These are phyloP conservation scores for Hemicrepidius hirtus DNA, from an alignment of 2,888 invertebrate species.

Conservation along the genomic window DNA sequence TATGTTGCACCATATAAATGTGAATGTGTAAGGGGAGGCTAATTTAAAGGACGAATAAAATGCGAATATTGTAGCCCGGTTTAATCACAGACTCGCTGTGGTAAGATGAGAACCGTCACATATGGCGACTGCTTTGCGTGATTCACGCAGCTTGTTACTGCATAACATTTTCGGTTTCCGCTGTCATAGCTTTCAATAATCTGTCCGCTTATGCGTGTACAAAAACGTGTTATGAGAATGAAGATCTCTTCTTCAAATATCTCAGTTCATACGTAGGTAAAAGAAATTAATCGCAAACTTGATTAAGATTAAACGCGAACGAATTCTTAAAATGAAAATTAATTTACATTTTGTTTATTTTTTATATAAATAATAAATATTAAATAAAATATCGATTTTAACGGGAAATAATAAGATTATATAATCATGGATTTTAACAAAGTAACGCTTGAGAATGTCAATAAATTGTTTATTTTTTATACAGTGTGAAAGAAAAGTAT, in stretches of 20 bases:
- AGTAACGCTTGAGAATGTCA: too few species aligned
- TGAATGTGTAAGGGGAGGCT: constrained; percentile 24
- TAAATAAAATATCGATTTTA: too few species aligned
- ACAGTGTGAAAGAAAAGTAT: too few species aligned
- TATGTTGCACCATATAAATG: constrained; percentile 20
- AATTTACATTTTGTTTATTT: too few species aligned
- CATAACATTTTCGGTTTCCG: constrained; percentile 28
- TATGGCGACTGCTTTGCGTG: constrained; percentile 34
- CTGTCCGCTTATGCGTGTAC: constrained; percentile 13
- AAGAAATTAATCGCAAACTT: neutral
- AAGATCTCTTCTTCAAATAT: neutral
- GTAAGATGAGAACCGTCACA: constrained; percentile 36
- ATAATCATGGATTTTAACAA: too few species aligned
- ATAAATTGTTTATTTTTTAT: too few species aligned
- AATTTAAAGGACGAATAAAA: constrained; percentile 29
- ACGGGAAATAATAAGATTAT: too few species aligned
- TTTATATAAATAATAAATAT: too few species aligned
- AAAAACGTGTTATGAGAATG: neutral
- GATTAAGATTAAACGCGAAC: neutral
- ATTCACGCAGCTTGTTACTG: constrained; percentile 37
- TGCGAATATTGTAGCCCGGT: constrained; percentile 10
- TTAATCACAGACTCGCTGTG: constrained; percentile 34
- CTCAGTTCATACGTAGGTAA: neutral
- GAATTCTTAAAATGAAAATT: neutral
- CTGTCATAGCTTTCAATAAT: constrained; percentile 22